Evolutionary conservation across 2,113 vertebrate genomes (phyloP).

Genomic region (Myodes glareolus): DNA sequence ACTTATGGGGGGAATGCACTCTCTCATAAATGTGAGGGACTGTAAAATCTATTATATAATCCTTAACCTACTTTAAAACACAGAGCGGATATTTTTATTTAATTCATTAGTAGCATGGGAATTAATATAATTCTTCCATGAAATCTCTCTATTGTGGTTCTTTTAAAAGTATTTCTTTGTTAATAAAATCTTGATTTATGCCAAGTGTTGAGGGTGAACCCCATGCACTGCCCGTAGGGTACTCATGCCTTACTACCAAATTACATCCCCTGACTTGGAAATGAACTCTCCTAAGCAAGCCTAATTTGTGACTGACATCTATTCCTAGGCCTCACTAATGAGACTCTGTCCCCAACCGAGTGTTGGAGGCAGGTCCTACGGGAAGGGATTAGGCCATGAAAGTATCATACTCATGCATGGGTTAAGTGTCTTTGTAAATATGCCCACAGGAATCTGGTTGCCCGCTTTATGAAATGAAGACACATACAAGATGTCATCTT

Average conservation of each 20-base stretch:
- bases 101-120: background rate
- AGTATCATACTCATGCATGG: background rate
- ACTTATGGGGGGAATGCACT: background rate
- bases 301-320: background rate
- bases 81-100: background rate
- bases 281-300: background rate
- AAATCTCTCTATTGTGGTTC: background rate
- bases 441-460: background rate
- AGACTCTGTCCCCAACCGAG: background rate
- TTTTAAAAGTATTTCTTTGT: background rate
- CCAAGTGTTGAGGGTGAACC: background rate
- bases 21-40: background rate
- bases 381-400: background rate
- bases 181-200: background rate
- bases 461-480: background rate
- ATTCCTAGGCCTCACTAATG: background rate
- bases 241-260: background rate
- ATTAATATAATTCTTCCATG: background rate
- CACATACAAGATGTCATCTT: background rate
- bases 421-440: background rate
- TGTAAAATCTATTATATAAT: background rate
- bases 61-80: background rate
- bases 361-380: background rate
- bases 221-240: background rate
- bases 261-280: background rate